Percentiles rank a stretch among this genome's conserved stretches.
These are phyloP conservation scores for Pleuronectes platessa DNA, from an alignment of 2,113 vertebrate species.

Conservation along the genomic window DNA sequence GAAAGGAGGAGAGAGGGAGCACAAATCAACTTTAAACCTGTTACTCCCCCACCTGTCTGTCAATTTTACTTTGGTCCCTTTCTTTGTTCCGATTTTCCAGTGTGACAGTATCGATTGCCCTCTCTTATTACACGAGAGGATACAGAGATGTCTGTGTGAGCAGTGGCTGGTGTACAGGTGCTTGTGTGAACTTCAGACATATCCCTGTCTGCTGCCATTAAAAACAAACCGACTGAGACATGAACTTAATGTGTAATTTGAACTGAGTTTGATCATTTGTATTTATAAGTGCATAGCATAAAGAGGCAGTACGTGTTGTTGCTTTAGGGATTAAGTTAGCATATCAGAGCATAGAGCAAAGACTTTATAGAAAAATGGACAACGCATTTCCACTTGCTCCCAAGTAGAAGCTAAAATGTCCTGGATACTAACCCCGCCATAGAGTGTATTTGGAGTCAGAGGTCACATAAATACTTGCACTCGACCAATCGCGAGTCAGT, in stretches of 20 bases:
- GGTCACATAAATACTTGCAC: too few relatives aligned
- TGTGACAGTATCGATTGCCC: constrained; percentile 74
- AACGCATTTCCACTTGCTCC: too few relatives aligned
- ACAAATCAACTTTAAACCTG: constrained; percentile 76
- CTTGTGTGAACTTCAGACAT: constrained; percentile 40
- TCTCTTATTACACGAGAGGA: constrained; percentile 70
- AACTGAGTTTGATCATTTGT: constrained; percentile 4
- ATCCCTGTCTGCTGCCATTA: constrained; percentile 17
- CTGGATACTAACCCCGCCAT: too few relatives aligned
- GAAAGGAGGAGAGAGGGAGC: constrained; percentile 59
- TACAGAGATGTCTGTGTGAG: constrained; percentile 60
- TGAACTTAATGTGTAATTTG: background rate
- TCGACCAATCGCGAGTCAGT: too few relatives aligned
- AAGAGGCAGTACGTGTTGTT: background rate
- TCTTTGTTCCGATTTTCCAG: constrained; percentile 67
- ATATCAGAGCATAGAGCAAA: too few relatives aligned
- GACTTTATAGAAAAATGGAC: too few relatives aligned
- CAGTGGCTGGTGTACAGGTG: constrained; percentile 33
- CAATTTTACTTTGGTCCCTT: constrained; percentile 73
- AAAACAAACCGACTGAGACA: constrained; percentile 12
- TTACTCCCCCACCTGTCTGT: constrained; percentile 77
- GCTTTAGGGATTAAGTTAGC: too few relatives aligned
- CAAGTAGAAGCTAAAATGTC: too few relatives aligned
- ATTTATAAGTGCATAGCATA: background rate
- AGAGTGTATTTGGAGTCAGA: too few relatives aligned